phyloP scores from a whole-genome alignment of 1,140 invertebrate species.

The Helicoverpa armigera region DNA sequence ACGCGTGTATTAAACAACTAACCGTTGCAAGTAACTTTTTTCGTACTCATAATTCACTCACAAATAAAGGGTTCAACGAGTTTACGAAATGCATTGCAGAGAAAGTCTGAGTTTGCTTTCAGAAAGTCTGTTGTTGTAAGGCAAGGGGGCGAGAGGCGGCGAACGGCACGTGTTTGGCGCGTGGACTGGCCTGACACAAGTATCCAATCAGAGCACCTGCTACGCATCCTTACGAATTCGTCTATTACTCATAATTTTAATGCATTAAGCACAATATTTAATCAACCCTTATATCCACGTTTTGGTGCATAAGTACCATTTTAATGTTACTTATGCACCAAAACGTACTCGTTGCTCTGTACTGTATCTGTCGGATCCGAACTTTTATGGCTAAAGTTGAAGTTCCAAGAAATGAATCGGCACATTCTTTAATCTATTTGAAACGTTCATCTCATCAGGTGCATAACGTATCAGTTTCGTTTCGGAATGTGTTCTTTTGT shows the following conservation, averaged over 20 bases:
- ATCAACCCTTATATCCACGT: too few relatives aligned
- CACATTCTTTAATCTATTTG: too few relatives aligned
- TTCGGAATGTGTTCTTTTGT: too few relatives aligned
- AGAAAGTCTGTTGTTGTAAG: slow-evolving; percentile 19
- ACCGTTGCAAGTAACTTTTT: slow-evolving; percentile 10
- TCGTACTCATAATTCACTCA: slow-evolving; percentile 35
- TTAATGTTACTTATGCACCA: too few relatives aligned
- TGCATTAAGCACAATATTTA: too few relatives aligned
- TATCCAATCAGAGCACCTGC: slow-evolving; percentile 21
- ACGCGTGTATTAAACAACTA: slow-evolving; percentile 26
- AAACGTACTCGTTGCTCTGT: too few relatives aligned
- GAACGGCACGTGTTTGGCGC: slow-evolving; percentile 46
- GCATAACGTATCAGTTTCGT: too few relatives aligned
- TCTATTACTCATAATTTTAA: not conserved
- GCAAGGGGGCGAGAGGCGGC: slow-evolving; percentile 29
- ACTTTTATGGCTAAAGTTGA: too few relatives aligned
- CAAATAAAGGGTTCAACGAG: slow-evolving; percentile 46
- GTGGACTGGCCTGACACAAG: slow-evolving; percentile 23
- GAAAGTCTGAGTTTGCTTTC: slow-evolving; percentile 49
- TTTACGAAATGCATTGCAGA: slow-evolving; percentile 34
- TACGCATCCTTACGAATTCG: not conserved
- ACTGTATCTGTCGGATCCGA: too few relatives aligned
- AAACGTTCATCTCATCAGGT: too few relatives aligned
- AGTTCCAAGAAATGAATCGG: too few relatives aligned
- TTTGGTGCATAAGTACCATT: too few relatives aligned